Conservation (phyloP, 2,113 vertebrate species). For the Chaenogobius annularis region DNA sequence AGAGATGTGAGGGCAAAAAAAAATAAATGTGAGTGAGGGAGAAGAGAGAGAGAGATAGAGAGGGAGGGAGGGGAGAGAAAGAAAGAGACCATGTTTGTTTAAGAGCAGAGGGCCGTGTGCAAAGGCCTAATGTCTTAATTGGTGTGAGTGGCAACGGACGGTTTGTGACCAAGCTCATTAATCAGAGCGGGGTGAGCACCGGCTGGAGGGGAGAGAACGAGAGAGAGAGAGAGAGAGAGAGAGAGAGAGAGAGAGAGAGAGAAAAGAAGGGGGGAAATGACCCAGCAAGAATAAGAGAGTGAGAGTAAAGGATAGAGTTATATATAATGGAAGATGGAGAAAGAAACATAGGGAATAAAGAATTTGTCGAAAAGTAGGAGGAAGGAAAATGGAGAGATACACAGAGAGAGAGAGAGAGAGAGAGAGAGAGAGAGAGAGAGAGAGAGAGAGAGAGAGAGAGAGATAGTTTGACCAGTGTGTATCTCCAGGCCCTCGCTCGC, state of each 20-base stretch:
- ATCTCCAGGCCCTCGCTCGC: constrained; percentile 36
- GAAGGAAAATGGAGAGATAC: no score
- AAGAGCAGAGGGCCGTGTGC: constrained; percentile 61
- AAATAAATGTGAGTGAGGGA: background rate
- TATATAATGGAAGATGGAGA: no score
- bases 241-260: background rate
- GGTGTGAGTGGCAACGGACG: constrained; percentile 70
- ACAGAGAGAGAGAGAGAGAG: background rate
- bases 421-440: no score
- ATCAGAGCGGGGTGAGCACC: constrained; percentile 58
- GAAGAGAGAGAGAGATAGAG: background rate
- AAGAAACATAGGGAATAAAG: no score
- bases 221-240: constrained; percentile 15
- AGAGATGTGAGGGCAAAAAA: background rate
- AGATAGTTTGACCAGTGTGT: constrained; percentile 20
- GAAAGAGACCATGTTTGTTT: constrained; percentile 52
- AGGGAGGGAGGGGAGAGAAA: background rate
- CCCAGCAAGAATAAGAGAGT: no score
- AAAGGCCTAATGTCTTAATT: constrained; percentile 74
- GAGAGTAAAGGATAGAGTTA: no score
- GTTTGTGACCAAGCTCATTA: constrained; percentile 76
- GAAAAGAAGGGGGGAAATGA: no score
- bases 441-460: no score
- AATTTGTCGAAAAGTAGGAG: no score
- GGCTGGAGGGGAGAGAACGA: constrained; percentile 41